These are phyloP conservation scores for Choreutis nemorana DNA, from an alignment of 2,888 invertebrate species.

Conservation along the genomic window DNA sequence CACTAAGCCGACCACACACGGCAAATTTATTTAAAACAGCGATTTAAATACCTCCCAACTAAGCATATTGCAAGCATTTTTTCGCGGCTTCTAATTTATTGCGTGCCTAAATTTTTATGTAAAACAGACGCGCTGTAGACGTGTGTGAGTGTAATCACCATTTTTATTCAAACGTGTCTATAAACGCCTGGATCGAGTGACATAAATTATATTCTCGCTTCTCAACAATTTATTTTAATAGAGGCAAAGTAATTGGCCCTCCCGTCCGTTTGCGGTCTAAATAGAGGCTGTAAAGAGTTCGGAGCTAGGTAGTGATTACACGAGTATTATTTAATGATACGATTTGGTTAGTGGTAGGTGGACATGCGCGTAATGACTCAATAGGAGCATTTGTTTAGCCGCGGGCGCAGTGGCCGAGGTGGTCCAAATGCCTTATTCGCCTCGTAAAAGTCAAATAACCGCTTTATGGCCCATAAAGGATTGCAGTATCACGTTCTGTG, in stretches of 20 bases:
- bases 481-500: slow-evolving; percentile 20
- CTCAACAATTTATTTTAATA: slow-evolving; percentile 17
- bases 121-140: slow-evolving; percentile 11
- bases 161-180: slow-evolving; percentile 8
- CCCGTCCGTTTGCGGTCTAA: too few species aligned
- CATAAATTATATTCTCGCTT: slow-evolving; percentile 23
- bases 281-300: slow-evolving; percentile 14
- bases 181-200: slow-evolving; percentile 15
- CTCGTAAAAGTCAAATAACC: slow-evolving; percentile 29
- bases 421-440: slow-evolving; percentile 17
- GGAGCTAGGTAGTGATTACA: slow-evolving; percentile 33
- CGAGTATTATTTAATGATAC: slow-evolving; percentile 23
- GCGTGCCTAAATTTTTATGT: slow-evolving; percentile 6
- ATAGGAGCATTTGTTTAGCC: slow-evolving; percentile 30
- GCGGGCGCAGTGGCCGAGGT: slow-evolving; percentile 14
- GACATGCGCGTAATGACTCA: slow-evolving; percentile 44
- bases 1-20: too few species aligned
- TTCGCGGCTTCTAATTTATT: too few species aligned
- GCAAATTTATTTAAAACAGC: too few species aligned
- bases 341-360: slow-evolving; percentile 23
- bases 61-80: too few species aligned
- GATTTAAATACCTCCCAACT: too few species aligned
- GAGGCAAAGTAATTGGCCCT: slow-evolving; percentile 23
- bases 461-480: slow-evolving; percentile 19
- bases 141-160: slow-evolving; percentile 7